Evolutionary conservation across 2,113 vertebrate species (phyloP).

Genomic region (Odontophorus gujanensis): DNA sequence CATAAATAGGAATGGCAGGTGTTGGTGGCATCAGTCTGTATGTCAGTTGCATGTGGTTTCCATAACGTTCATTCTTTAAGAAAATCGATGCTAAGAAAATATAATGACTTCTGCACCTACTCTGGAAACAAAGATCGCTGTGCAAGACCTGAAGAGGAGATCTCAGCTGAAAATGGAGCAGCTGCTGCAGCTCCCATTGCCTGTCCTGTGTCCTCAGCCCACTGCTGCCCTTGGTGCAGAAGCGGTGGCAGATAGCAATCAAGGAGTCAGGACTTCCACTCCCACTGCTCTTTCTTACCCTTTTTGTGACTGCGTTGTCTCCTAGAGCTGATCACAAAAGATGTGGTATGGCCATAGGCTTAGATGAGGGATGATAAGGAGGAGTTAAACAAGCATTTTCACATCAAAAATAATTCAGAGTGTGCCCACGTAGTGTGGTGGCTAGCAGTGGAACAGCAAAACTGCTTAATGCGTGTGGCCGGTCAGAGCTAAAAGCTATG

Average conservation of each 20-base stretch:
- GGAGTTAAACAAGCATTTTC: background rate
- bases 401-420: background rate
- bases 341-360: background rate
- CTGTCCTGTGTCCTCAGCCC: background rate
- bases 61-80: background rate
- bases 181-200: background rate
- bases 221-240: background rate
- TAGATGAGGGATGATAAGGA: background rate
- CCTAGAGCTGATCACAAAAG: background rate
- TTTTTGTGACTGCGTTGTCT: background rate
- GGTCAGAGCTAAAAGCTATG: background rate
- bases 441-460: background rate
- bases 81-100: background rate
- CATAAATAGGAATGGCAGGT: background rate
- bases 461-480: background rate
- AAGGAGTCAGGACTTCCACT: background rate
- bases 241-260: background rate
- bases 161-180: background rate
- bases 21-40: constrained; percentile 6
- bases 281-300: background rate
- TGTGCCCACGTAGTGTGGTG: background rate
- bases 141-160: background rate
- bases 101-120: background rate
- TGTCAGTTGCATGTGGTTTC: background rate
- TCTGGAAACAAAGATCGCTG: background rate